A percentile compares a stretch with the other conserved stretches of the same genome.
These are phyloP conservation scores for Ramazzottius varieornatus DNA, from an alignment of 2,888 invertebrate genomes.

Conservation along the genomic window DNA sequence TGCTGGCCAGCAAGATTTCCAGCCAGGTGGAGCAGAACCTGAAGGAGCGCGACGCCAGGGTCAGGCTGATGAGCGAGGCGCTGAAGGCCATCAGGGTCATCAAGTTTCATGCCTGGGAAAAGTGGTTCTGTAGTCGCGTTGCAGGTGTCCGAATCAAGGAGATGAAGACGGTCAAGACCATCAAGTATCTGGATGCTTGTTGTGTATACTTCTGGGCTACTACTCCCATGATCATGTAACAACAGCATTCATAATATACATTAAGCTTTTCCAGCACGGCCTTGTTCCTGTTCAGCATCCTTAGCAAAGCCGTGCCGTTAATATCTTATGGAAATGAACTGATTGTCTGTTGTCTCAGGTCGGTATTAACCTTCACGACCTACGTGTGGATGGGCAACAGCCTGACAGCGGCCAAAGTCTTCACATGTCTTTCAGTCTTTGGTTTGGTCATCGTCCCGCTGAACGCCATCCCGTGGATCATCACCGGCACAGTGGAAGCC, in stretches of 20 bases:
- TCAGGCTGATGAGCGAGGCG: slow-evolving; percentile 48
- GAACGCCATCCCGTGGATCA: slow-evolving; percentile 92
- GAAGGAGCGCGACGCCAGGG: background rate
- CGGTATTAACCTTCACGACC: slow-evolving; percentile 51
- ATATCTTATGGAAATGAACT: no score
- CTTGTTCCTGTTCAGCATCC: no score
- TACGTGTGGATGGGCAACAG: slow-evolving; percentile 43
- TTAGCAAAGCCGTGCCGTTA: no score
- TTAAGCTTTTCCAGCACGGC: background rate
- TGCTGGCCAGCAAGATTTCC: slow-evolving; percentile 54
- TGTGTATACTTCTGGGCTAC: slow-evolving; percentile 98
- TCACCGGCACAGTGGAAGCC: slow-evolving; percentile 81
- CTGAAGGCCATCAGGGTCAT: slow-evolving; percentile 62
- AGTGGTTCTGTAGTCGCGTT: slow-evolving; percentile 17
- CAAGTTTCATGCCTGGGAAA: slow-evolving; percentile 79
- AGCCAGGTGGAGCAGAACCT: slow-evolving; percentile 1
- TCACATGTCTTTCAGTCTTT: slow-evolving; percentile 72
- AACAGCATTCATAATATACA: no score
- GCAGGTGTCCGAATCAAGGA: slow-evolving; percentile 18
- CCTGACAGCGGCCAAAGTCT: slow-evolving; percentile 60
- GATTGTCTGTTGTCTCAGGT: no score
- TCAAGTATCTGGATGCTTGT: slow-evolving; percentile 83
- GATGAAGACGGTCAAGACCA: slow-evolving; percentile 28
- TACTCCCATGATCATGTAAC: slow-evolving; percentile 45
- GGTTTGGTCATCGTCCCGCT: slow-evolving; percentile 84